These are phyloP conservation scores for Nephila pilipes DNA, from an alignment of 1,140 invertebrate genomes.

Conservation along the genomic window DNA sequence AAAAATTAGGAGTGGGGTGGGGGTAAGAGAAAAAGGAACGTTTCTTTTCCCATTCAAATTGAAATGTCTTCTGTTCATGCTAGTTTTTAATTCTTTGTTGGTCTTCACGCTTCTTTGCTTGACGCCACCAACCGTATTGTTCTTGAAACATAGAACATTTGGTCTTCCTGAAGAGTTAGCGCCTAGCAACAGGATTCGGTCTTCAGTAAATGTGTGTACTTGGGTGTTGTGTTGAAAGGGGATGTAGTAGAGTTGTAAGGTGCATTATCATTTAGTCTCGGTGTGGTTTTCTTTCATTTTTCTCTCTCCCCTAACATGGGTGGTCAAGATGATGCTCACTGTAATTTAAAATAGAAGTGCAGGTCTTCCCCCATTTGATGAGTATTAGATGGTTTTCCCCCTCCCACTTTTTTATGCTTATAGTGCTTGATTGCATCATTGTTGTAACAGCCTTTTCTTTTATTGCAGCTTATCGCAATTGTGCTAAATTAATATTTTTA, in stretches of 20 bases:
- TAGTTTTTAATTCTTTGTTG: background rate
- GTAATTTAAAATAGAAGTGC: background rate
- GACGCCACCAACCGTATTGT: background rate
- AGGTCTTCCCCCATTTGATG: background rate
- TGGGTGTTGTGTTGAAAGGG: background rate
- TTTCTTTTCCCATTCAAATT: background rate
- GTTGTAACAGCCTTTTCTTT: too few relatives aligned
- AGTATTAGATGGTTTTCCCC: background rate
- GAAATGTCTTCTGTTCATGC: background rate
- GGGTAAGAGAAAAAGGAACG: too few relatives aligned
- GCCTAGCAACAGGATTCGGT: conserved; percentile 16
- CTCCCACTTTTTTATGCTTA: background rate
- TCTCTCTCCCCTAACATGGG: background rate
- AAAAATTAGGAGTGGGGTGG: too few relatives aligned
- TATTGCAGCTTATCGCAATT: too few relatives aligned
- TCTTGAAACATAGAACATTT: background rate
- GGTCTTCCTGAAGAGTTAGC: background rate
- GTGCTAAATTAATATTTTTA: too few relatives aligned
- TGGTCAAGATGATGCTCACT: conserved; percentile 22
- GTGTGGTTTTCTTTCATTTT: background rate
- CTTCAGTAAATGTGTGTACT: background rate
- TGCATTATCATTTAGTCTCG: background rate
- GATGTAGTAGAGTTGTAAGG: background rate
- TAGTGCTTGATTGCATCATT: background rate
- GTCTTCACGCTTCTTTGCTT: background rate